Evolutionary conservation across 2,888 invertebrate species (phyloP).

Genomic region (Gnatocerus cornutus): DNA sequence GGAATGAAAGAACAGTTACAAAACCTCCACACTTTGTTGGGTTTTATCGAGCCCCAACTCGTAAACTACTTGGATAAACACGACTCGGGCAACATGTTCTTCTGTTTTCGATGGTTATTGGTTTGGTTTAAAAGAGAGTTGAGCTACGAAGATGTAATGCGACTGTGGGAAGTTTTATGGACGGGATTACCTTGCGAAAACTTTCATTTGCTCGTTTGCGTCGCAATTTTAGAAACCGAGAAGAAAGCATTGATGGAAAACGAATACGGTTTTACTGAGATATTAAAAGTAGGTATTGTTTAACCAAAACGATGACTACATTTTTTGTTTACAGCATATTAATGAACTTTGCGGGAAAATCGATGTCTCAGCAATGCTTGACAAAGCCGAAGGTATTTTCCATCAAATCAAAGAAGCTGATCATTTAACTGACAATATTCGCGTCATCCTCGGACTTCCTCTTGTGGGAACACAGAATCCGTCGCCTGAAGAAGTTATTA

Average conservation of each 20-base stretch:
- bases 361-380: slow-evolving; percentile 86
- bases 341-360: slow-evolving; percentile 94
- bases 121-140: slow-evolving; percentile 95
- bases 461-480: slow-evolving; percentile 46
- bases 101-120: slow-evolving; percentile 96
- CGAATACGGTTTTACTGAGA: slow-evolving; percentile 96
- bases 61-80: slow-evolving; percentile 89
- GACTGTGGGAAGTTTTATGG: slow-evolving; percentile 98
- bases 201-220: slow-evolving; percentile 94
- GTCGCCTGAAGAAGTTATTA: slow-evolving; percentile 34
- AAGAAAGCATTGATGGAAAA: slow-evolving; percentile 91
- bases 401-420: slow-evolving; percentile 85
- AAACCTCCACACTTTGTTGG: slow-evolving; percentile 87
- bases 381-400: slow-evolving; percentile 94
- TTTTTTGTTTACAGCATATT: slow-evolving; percentile 83
- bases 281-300: slow-evolving; percentile 81
- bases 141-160: slow-evolving; percentile 87
- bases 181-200: slow-evolving; percentile 95
- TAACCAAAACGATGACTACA: background rate
- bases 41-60: slow-evolving; percentile 88
- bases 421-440: slow-evolving; percentile 81
- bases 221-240: slow-evolving; percentile 94
- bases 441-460: slow-evolving; percentile 81
- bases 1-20: slow-evolving; percentile 95
- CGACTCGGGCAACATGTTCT: slow-evolving; percentile 97